A percentile compares a stretch with the other conserved stretches of the same genome.
phyloP scores from a whole-genome alignment of 2,888 invertebrate genomes.

The Tethea ocularis region DNA sequence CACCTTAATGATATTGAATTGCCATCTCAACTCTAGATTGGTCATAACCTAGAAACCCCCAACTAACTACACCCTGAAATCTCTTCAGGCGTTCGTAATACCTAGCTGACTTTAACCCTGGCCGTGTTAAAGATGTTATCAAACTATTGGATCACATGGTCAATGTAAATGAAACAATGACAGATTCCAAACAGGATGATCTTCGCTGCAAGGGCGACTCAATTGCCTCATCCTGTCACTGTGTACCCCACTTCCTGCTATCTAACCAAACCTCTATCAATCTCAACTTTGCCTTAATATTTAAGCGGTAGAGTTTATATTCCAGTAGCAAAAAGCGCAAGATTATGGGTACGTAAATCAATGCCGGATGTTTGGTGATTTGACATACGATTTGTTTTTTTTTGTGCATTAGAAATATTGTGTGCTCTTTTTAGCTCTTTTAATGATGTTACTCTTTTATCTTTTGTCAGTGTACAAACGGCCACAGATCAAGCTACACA shows the following conservation, averaged over 20 bases:
- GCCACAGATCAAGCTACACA: no score
- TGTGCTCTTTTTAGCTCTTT: not conserved
- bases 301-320: constrained; percentile 29
- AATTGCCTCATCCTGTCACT: constrained; percentile 74
- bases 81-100: not conserved
- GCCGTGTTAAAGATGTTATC: not conserved
- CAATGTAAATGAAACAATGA: constrained; percentile 6
- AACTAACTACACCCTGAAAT: no score
- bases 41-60: no score
- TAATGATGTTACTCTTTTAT: no score
- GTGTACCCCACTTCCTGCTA: constrained; percentile 59
- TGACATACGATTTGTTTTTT: constrained; percentile 34
- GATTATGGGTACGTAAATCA: constrained; percentile 38
- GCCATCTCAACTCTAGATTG: no score
- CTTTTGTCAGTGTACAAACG: no score
- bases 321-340: constrained; percentile 15
- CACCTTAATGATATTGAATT: no score
- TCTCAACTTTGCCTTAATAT: constrained; percentile 28
- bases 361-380: constrained; percentile 36
- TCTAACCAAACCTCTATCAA: constrained; percentile 10
- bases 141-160: constrained; percentile 3
- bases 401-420: constrained; percentile 7
- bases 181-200: constrained; percentile 54
- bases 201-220: constrained; percentile 69
- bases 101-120: not conserved